phyloP scores from a whole-genome alignment of 92 coral and sea anemone genomes.

The Palythoa grandiflora region DNA sequence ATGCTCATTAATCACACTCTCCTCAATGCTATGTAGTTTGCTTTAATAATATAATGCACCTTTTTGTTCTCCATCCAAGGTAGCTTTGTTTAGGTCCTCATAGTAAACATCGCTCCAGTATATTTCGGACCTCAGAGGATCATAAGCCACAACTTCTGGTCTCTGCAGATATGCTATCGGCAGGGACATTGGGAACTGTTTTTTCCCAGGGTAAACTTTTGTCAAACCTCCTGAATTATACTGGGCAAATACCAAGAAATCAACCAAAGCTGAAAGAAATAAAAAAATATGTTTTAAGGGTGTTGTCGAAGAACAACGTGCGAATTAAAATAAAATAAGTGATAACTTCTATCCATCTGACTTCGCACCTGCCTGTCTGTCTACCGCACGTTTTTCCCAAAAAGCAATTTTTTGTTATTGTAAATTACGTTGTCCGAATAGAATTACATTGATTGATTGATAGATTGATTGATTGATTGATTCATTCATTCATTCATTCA shows the following conservation, averaged over 20 bases:
- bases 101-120: conserved; percentile 31
- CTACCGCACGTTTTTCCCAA: too few species aligned
- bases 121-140: neutral
- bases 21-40: neutral
- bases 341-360: too few species aligned
- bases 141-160: conserved; percentile 32
- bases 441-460: too few species aligned
- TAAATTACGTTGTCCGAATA: too few species aligned
- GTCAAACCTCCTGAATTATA: neutral
- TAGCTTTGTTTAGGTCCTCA: conserved; percentile 30
- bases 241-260: conserved; percentile 24
- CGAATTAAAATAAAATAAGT: too few species aligned
- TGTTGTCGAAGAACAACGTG: too few species aligned
- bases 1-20: too few species aligned
- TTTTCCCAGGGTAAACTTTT: conserved; percentile 33
- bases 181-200: neutral
- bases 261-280: conserved; percentile 3
- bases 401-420: too few species aligned
- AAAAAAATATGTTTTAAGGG: too few species aligned
- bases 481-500: too few species aligned
- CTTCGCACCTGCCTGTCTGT: too few species aligned
- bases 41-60: neutral
- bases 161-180: neutral
- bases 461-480: too few species aligned
- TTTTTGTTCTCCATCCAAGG: conserved; percentile 16